Conservation (phyloP, 2,113 vertebrate species). For the Nothobranchius furzeri region DNA sequence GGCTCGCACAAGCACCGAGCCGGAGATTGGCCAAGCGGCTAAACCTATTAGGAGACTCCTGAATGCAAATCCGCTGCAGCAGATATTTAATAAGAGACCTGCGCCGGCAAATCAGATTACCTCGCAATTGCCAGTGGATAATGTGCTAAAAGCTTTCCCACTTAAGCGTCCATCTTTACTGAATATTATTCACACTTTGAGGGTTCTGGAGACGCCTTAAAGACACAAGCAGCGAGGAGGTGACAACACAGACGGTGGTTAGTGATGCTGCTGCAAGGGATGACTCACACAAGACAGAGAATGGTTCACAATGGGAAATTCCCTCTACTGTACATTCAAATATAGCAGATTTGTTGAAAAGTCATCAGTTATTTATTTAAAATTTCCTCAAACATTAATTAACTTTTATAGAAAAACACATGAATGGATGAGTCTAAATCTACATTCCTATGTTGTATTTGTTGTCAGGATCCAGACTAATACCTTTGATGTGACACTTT, state of each 20-base stretch:
- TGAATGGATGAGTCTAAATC: too few species aligned
- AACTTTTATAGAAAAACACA: too few species aligned
- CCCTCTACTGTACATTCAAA: too few species aligned
- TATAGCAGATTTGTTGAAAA: too few species aligned
- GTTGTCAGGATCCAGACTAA: too few species aligned
- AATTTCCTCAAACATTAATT: too few species aligned
- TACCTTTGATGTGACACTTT: too few species aligned
- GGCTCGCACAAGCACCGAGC: constrained; percentile 66
- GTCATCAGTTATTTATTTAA: too few species aligned
- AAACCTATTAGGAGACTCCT: constrained; percentile 86
- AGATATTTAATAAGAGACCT: constrained; percentile 87
- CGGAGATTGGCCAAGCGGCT: constrained; percentile 68
- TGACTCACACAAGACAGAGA: too few species aligned
- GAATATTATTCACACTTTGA: constrained; percentile 92
- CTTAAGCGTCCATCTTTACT: constrained; percentile 83
- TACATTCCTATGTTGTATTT: too few species aligned
- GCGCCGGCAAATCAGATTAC: constrained; percentile 87
- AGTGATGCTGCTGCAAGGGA: too few species aligned
- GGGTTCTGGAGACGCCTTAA: constrained; percentile 68
- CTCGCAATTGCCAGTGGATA: constrained; percentile 89
- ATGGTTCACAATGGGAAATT: too few species aligned
- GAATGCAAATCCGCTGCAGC: constrained; percentile 86
- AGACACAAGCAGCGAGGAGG: constrained; percentile 48
- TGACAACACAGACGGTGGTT: background rate
- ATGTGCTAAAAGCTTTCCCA: constrained; percentile 97